Percentiles rank a stretch among this genome's conserved stretches.
These are phyloP conservation scores for Remorina albescens DNA, from an alignment of 2,797 vertebrate species.

Conservation along the genomic window DNA sequence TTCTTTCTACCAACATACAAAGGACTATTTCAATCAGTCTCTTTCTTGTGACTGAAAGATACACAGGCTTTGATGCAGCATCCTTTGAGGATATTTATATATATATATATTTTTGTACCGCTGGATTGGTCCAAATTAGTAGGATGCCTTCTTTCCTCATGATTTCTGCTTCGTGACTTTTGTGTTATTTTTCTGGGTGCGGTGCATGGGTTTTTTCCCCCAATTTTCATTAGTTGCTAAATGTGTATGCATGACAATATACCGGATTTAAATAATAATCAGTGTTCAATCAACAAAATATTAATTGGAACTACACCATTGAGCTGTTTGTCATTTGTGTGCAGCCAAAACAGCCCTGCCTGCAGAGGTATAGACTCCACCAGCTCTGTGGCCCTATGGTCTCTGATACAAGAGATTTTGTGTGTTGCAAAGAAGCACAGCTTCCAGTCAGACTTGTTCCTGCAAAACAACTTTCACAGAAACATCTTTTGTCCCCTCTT, in stretches of 20 bases:
- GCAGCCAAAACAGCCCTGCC: not conserved
- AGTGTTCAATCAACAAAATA: not conserved
- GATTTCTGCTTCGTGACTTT: not conserved
- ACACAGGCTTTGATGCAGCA: slow-evolving; percentile 70
- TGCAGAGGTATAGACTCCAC: not conserved
- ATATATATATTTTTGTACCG: slow-evolving; percentile 51
- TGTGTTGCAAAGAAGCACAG: not conserved
- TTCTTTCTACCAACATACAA: slow-evolving; percentile 72
- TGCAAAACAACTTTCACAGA: not conserved
- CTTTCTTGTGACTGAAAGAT: slow-evolving; percentile 71
- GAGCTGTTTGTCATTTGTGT: not conserved
- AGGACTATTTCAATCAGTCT: slow-evolving; percentile 74
- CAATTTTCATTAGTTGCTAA: not conserved
- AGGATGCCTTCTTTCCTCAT: slow-evolving; percentile 37
- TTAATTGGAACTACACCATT: not conserved
- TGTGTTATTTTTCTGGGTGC: not conserved
- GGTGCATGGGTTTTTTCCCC: not conserved
- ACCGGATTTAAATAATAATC: not conserved
- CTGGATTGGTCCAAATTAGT: slow-evolving; percentile 61
- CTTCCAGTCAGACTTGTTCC: not conserved
- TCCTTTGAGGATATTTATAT: slow-evolving; percentile 72
- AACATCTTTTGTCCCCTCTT: not conserved
- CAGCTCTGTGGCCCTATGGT: not conserved
- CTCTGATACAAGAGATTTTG: too few relatives aligned
- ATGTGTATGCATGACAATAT: not conserved